These are phyloP conservation scores for Zoanthus sansibaricus DNA, from an alignment of 92 coral and sea anemone species.

Conservation along the genomic window DNA sequence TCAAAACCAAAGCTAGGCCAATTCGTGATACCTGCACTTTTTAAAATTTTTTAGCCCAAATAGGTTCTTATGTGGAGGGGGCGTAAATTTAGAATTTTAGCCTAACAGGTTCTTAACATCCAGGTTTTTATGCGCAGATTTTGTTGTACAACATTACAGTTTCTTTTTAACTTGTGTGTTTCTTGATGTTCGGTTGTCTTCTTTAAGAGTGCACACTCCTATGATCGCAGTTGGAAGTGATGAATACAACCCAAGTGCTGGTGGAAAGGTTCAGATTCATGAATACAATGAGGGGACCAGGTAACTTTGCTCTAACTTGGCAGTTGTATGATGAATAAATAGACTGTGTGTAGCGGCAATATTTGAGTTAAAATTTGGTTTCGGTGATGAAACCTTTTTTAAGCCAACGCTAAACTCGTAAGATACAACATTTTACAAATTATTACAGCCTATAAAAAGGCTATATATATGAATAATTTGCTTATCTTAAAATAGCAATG, in stretches of 20 bases:
- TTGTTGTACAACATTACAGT: not conserved
- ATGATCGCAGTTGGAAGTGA: constrained; percentile 98
- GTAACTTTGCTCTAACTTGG: constrained; percentile 26
- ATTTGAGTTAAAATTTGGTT: not conserved
- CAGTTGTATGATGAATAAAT: not conserved
- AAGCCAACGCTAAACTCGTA: too few species aligned
- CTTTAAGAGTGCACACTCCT: constrained; percentile 79
- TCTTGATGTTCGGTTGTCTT: not conserved
- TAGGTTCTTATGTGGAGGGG: too few species aligned
- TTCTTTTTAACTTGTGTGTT: not conserved
- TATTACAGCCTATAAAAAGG: too few species aligned
- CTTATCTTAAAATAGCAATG: too few species aligned
- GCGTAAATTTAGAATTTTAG: too few species aligned
- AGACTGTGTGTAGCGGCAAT: not conserved
- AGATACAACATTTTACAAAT: too few species aligned
- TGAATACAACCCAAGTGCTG: constrained; percentile 89
- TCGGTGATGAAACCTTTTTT: too few species aligned
- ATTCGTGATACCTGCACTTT: too few species aligned
- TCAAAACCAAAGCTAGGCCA: too few species aligned
- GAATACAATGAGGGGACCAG: constrained; percentile 89
- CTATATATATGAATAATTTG: too few species aligned
- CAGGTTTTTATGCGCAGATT: not conserved
- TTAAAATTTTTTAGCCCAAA: too few species aligned
- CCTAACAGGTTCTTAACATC: too few species aligned
- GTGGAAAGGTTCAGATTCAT: constrained; percentile 98